phyloP scores from a whole-genome alignment of 2,888 invertebrate genomes.

The Drosophila phalerata region DNA sequence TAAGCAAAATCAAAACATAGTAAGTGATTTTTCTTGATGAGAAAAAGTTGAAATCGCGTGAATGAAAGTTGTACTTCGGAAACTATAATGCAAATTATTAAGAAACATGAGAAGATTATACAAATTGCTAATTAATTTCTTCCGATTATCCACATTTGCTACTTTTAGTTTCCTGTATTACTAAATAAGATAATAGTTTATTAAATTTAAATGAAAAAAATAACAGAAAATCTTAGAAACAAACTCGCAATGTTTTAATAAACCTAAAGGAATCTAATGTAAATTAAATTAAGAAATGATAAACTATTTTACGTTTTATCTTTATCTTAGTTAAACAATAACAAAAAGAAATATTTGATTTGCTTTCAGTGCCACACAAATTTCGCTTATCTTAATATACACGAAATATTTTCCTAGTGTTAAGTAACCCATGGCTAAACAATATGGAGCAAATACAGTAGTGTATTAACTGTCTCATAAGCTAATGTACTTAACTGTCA shows the following conservation, averaged over 20 bases:
- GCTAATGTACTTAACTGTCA: slow-evolving; percentile 1
- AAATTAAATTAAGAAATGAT: background rate
- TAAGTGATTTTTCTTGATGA: slow-evolving; percentile 18
- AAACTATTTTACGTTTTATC: background rate
- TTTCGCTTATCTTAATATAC: slow-evolving; percentile 27
- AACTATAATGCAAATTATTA: slow-evolving; percentile 30
- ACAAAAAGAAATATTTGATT: slow-evolving; percentile 7
- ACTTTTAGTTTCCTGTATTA: background rate
- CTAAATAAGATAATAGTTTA: background rate
- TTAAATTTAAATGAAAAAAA: background rate
- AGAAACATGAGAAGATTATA: slow-evolving; percentile 25
- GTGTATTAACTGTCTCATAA: background rate
- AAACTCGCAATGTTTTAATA: too few species aligned
- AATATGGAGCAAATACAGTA: background rate
- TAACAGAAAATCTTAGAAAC: background rate
- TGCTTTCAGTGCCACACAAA: slow-evolving; percentile 6
- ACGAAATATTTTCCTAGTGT: background rate
- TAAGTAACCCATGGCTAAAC: slow-evolving; percentile 8
- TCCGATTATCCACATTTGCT: slow-evolving; percentile 19
- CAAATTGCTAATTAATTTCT: slow-evolving; percentile 23
- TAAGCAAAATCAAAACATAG: slow-evolving; percentile 43
- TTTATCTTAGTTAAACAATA: background rate
- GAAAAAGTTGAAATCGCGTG: slow-evolving; percentile 47
- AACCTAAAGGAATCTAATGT: too few species aligned
- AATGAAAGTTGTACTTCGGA: slow-evolving; percentile 60